Percentiles rank a stretch among this genome's conserved stretches.
Conservation (phyloP, 1,140 invertebrate species). For the Calephelis virginiensis region DNA sequence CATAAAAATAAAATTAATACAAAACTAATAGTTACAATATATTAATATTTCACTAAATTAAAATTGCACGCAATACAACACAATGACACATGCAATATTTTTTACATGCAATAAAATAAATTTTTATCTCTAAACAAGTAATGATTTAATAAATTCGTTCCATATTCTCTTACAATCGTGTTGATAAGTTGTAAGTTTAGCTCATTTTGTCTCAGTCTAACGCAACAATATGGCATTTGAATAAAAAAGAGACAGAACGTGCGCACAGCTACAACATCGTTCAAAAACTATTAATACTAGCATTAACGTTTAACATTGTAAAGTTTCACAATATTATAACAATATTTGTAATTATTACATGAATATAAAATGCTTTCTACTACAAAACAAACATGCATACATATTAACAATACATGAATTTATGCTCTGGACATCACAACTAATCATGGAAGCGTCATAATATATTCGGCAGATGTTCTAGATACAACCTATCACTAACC, state of each 20-base stretch:
- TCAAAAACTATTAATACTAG: too few species aligned
- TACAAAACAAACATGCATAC: slow-evolving; percentile 2
- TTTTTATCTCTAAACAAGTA: background rate
- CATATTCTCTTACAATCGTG: background rate
- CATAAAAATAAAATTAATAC: slow-evolving; percentile 6
- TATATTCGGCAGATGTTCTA: background rate
- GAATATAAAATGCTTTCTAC: background rate
- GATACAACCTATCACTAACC: background rate
- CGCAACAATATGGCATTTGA: too few species aligned
- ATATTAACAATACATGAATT: background rate
- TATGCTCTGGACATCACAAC: slow-evolving; percentile 10
- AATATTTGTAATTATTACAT: background rate
- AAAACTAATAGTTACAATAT: slow-evolving; percentile 10
- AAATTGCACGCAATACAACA: slow-evolving; percentile 11
- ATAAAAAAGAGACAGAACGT: too few species aligned
- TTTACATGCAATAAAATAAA: slow-evolving; percentile 11
- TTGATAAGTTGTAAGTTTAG: too few species aligned
- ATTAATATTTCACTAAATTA: background rate
- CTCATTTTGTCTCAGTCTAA: too few species aligned
- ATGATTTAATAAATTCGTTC: slow-evolving; percentile 1
- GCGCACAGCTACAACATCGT: too few species aligned
- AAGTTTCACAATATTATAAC: background rate
- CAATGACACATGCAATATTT: background rate
- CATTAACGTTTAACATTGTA: background rate
- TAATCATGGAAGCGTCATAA: background rate